A percentile compares a stretch with the other conserved stretches of the same genome.
Conservation (phyloP, 2,113 vertebrate genomes). For the Conger conger region DNA sequence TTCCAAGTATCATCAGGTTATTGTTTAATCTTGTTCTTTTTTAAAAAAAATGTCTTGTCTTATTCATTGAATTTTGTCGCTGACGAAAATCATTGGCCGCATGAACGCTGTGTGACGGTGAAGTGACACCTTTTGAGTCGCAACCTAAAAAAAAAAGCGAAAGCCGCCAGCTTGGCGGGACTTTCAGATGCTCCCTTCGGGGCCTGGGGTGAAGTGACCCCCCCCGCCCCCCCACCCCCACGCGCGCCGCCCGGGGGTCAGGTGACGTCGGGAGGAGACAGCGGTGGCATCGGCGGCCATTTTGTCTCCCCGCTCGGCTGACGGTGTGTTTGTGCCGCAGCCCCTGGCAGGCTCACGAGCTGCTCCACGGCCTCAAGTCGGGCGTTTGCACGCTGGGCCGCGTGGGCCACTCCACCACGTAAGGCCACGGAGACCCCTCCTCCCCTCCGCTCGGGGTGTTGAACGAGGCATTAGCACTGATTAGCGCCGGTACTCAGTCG, state of each 20-base stretch:
- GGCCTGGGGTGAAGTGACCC: too few relatives aligned
- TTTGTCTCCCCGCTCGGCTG: background rate
- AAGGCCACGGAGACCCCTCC: slow-evolving; percentile 33
- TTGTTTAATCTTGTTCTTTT: too few relatives aligned
- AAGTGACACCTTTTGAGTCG: too few relatives aligned
- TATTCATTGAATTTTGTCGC: background rate
- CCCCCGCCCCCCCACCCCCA: too few relatives aligned
- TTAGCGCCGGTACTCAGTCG: background rate
- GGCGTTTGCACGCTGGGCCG: slow-evolving; percentile 49
- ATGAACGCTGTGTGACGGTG: background rate
- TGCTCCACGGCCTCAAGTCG: slow-evolving; percentile 49
- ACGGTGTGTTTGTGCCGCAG: slow-evolving; percentile 37
- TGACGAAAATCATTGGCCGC: background rate
- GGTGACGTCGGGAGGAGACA: too few relatives aligned
- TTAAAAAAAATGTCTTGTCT: background rate
- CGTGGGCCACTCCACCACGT: slow-evolving; percentile 50
- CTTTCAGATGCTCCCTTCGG: background rate
- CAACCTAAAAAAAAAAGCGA: too few relatives aligned
- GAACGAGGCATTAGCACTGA: slow-evolving; percentile 12
- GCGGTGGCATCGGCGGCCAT: background rate
- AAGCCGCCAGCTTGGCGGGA: background rate
- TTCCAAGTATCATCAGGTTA: too few relatives aligned
- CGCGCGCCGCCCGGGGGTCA: too few relatives aligned
- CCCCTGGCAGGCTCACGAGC: slow-evolving; percentile 47
- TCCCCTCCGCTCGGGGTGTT: background rate